A percentile compares a stretch with the other conserved stretches of the same genome.
Conservation (phyloP, 2,888 invertebrate genomes). For the Xestobium rufovillosum region DNA sequence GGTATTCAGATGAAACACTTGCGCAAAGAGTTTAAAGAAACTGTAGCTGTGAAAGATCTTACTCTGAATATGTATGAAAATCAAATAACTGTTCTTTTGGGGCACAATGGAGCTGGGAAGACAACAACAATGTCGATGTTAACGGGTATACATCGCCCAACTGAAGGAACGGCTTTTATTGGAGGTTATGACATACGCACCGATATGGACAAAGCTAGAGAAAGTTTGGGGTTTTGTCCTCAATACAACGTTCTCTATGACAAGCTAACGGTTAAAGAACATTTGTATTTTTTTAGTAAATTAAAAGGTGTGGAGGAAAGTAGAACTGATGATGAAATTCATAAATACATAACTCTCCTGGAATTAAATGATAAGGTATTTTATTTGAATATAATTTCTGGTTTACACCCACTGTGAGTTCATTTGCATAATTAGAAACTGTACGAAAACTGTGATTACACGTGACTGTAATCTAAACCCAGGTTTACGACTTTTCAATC, state of each 20-base stretch:
- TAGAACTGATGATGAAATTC: slow-evolving; percentile 19
- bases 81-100: slow-evolving; percentile 71
- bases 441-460: not conserved
- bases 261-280: slow-evolving; percentile 68
- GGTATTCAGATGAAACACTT: slow-evolving; percentile 47
- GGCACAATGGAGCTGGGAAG: slow-evolving; percentile 81
- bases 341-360: slow-evolving; percentile 16
- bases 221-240: slow-evolving; percentile 65
- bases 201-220: slow-evolving; percentile 52
- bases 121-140: slow-evolving; percentile 84
- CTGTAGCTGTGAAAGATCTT: slow-evolving; percentile 53
- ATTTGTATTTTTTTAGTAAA: slow-evolving; percentile 66
- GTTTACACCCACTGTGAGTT: not conserved
- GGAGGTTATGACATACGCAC: slow-evolving; percentile 58
- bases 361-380: slow-evolving; percentile 20
- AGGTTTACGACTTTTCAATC: slow-evolving; percentile 2
- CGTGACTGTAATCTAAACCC: not conserved
- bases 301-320: slow-evolving; percentile 46
- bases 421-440: not conserved
- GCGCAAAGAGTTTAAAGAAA: slow-evolving; percentile 50
- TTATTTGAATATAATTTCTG: not conserved
- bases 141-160: slow-evolving; percentile 60
- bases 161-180: slow-evolving; percentile 57
- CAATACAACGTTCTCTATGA: slow-evolving; percentile 74
- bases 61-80: slow-evolving; percentile 70